phyloP scores from a whole-genome alignment of 2,888 invertebrate genomes.

The Branchipolynoe longqiensis region DNA sequence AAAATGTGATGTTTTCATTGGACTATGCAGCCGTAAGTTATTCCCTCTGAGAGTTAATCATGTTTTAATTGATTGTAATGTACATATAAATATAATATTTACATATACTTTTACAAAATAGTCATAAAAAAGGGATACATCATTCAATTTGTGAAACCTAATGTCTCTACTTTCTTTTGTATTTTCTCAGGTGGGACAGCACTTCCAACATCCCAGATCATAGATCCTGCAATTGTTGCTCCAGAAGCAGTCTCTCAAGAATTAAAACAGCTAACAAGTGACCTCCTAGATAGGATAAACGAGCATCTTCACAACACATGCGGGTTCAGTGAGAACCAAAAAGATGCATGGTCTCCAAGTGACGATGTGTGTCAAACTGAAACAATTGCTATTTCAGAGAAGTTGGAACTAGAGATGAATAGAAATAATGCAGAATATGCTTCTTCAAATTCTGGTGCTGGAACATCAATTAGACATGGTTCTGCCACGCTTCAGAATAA shows the following conservation, averaged over 20 bases:
- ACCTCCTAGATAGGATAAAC: conserved; percentile 2
- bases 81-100: too few relatives aligned
- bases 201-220: not conserved
- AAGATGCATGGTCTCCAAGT: not conserved
- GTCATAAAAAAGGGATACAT: too few relatives aligned
- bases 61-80: too few relatives aligned
- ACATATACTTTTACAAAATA: too few relatives aligned
- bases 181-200: not conserved
- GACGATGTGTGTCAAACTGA: not conserved
- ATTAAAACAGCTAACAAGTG: not conserved
- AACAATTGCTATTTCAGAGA: not conserved
- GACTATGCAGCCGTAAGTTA: too few relatives aligned
- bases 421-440: not conserved
- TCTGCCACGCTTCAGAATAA: not conserved
- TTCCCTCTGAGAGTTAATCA: too few relatives aligned
- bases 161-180: not conserved
- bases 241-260: conserved; percentile 19
- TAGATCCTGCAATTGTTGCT: not conserved
- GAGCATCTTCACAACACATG: not conserved
- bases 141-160: too few relatives aligned
- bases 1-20: too few relatives aligned
- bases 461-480: not conserved
- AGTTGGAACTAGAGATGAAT: not conserved
- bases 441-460: not conserved
- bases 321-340: too few relatives aligned